Evolutionary conservation across 2,113 vertebrate genomes (phyloP).

Genomic region (Ictalurus punctatus): DNA sequence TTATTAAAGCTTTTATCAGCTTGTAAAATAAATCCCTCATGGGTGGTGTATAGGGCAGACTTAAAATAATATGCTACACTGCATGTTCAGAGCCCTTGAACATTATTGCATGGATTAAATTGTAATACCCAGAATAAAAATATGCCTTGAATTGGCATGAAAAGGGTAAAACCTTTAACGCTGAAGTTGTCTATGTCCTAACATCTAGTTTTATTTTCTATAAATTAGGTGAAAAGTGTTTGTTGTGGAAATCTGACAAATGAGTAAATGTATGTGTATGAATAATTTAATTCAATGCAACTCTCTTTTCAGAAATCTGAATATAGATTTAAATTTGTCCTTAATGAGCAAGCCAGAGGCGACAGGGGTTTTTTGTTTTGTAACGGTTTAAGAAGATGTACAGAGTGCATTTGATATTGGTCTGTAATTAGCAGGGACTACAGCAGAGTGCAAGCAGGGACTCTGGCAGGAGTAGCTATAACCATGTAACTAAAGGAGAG

Average conservation of each 20-base stretch:
- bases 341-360: neutral
- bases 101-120: neutral
- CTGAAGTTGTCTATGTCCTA: neutral
- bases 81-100: neutral
- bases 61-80: neutral
- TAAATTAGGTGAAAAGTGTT: neutral
- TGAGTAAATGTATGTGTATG: neutral
- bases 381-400: neutral
- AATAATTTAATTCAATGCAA: neutral
- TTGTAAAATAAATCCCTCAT: neutral
- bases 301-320: neutral
- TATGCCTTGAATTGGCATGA: neutral
- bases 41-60: neutral
- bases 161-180: neutral
- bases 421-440: neutral
- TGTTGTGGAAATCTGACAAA: neutral
- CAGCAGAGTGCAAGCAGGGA: neutral
- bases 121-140: neutral
- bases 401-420: neutral
- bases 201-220: neutral
- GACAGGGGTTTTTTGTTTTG: too few species aligned
- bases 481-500: neutral
- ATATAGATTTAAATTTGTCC: neutral
- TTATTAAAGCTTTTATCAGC: slow-evolving; percentile 32
- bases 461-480: neutral